Conservation (phyloP, 2,888 invertebrate genomes). For the Chymomyza amoena region DNA sequence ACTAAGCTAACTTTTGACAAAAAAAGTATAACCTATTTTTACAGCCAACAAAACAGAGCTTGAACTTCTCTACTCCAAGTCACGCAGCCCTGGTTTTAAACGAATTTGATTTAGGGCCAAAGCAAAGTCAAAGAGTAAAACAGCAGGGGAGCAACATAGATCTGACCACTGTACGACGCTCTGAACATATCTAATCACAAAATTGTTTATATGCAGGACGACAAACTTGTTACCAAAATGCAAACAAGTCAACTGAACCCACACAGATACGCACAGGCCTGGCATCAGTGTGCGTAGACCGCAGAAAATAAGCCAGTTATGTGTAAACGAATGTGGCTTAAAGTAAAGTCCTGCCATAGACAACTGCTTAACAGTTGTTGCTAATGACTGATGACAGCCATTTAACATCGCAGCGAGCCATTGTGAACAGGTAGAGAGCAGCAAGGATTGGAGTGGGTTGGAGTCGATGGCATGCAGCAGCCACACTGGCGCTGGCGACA, state of each 20-base stretch:
- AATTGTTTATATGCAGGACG: conserved; percentile 14
- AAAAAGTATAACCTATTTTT: too few relatives aligned
- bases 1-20: too few relatives aligned
- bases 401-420: conserved; percentile 43
- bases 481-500: conserved; percentile 15
- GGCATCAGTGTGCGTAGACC: not conserved
- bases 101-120: conserved; percentile 47
- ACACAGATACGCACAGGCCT: conserved; percentile 15
- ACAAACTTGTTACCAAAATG: conserved; percentile 20
- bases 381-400: conserved; percentile 71
- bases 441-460: not conserved
- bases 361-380: conserved; percentile 56
- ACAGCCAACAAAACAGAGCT: too few relatives aligned
- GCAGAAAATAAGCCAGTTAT: conserved; percentile 53
- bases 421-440: not conserved
- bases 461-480: not conserved
- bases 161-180: not conserved
- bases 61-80: not conserved
- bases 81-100: conserved; percentile 19
- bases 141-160: not conserved
- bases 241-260: conserved; percentile 32
- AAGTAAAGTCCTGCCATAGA: conserved; percentile 44
- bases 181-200: conserved; percentile 30
- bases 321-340: conserved; percentile 43
- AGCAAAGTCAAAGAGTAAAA: not conserved